A percentile compares a stretch with the other conserved stretches of the same genome.
phyloP scores from a whole-genome alignment of 2,113 vertebrate genomes.

The Cebidichthys violaceus region DNA sequence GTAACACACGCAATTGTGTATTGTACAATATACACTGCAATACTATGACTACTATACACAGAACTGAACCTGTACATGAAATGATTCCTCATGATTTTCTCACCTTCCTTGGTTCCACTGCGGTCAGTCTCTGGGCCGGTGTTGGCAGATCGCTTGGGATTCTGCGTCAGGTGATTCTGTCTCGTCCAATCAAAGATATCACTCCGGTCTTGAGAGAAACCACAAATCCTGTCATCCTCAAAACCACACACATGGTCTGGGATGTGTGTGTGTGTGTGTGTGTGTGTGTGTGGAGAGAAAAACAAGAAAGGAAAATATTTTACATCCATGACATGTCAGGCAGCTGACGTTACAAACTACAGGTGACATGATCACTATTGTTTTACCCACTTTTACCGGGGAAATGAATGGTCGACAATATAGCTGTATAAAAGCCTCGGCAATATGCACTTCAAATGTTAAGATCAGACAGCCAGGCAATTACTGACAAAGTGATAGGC shows the following conservation, averaged over 20 bases:
- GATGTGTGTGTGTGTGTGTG: conserved; percentile 1
- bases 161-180: conserved; percentile 93
- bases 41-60: background rate
- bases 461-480: conserved; percentile 34
- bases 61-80: background rate
- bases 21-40: background rate
- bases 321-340: background rate
- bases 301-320: conserved; percentile 6
- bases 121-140: conserved; percentile 93
- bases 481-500: conserved; percentile 45
- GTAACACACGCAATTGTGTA: background rate
- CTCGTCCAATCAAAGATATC: conserved; percentile 98
- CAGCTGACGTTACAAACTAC: conserved; percentile 18
- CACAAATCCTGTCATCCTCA: conserved; percentile 94
- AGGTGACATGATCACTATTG: background rate
- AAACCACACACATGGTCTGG: conserved; percentile 94
- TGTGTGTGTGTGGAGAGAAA: background rate
- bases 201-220: conserved; percentile 93
- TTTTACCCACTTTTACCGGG: background rate
- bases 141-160: conserved; percentile 93
- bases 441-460: conserved; percentile 33
- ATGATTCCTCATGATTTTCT: background rate
- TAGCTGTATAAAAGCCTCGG: conserved; percentile 29
- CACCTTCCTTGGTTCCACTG: conserved; percentile 94
- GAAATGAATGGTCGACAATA: conserved; percentile 7